These are phyloP conservation scores for Peromyscus attwateri DNA, from an alignment of 2,797 vertebrate genomes.

Conservation along the genomic window DNA sequence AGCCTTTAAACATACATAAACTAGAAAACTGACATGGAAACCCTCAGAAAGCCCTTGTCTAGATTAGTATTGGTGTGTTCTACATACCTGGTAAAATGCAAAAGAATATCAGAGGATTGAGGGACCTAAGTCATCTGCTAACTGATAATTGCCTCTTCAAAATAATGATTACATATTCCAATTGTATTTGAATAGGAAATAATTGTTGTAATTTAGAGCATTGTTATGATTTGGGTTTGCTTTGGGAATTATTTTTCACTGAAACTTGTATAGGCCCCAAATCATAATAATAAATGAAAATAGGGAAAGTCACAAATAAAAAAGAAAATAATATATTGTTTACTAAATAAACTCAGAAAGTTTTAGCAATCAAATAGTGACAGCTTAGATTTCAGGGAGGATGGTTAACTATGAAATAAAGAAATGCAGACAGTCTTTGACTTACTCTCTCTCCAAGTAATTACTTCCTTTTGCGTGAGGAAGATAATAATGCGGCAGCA, in stretches of 20 bases:
- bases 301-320: background rate
- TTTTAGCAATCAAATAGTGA: background rate
- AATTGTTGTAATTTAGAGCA: constrained; percentile 1
- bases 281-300: constrained; percentile 58
- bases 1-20: background rate
- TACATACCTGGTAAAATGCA: background rate
- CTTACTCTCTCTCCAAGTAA: background rate
- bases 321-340: background rate
- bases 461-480: background rate
- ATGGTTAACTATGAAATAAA: constrained; percentile 17
- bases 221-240: constrained; percentile 56
- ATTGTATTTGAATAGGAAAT: constrained; percentile 43
- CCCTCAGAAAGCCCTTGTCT: background rate
- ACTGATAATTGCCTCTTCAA: constrained; percentile 52
- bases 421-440: background rate
- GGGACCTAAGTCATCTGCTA: background rate
- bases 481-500: background rate
- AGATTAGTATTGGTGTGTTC: background rate
- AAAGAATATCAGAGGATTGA: constrained; percentile 6
- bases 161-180: constrained; percentile 50
- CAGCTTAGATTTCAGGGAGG: background rate
- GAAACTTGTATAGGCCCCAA: constrained; percentile 6
- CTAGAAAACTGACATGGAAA: background rate
- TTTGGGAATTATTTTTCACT: constrained; percentile 47
- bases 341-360: constrained; percentile 36